Percentiles rank a stretch among this genome's conserved stretches.
These are phyloP conservation scores for Neogale vison DNA, from an alignment of 2,113 vertebrate species.

Conservation along the genomic window DNA sequence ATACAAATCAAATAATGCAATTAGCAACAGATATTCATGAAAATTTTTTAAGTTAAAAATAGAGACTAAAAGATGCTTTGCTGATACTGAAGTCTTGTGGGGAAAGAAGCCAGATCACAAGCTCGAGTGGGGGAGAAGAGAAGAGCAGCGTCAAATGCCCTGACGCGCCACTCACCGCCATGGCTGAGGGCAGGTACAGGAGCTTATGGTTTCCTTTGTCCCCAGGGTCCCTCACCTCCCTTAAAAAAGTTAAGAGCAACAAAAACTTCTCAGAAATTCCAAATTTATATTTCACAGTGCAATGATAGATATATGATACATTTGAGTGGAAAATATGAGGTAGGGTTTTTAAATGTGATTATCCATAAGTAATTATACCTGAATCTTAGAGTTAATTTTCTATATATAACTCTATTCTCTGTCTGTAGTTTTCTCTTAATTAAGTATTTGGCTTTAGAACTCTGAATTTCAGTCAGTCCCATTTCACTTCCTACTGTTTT, in stretches of 20 bases:
- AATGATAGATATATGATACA: background rate
- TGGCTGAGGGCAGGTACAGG: background rate
- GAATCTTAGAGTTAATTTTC: background rate
- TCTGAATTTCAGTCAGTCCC: background rate
- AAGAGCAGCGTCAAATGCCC: rapidly evolving
- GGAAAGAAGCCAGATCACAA: background rate
- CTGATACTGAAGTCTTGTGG: background rate
- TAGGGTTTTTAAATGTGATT: background rate
- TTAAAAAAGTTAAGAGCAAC: background rate
- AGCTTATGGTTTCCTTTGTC: background rate
- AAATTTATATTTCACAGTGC: background rate
- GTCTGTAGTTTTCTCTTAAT: background rate
- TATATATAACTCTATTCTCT: background rate
- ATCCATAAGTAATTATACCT: background rate
- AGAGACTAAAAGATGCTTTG: background rate
- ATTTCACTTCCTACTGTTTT: background rate
- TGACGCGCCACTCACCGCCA: background rate
- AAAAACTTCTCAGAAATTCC: background rate
- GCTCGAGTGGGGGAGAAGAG: background rate
- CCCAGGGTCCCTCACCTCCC: too few relatives aligned
- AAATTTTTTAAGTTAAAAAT: background rate
- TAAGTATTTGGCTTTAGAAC: background rate
- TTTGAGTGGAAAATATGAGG: background rate
- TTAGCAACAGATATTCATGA: background rate
- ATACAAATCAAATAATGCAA: background rate